Conservation (phyloP, 2,888 invertebrate genomes). For the Meiosimyza decipiens region DNA sequence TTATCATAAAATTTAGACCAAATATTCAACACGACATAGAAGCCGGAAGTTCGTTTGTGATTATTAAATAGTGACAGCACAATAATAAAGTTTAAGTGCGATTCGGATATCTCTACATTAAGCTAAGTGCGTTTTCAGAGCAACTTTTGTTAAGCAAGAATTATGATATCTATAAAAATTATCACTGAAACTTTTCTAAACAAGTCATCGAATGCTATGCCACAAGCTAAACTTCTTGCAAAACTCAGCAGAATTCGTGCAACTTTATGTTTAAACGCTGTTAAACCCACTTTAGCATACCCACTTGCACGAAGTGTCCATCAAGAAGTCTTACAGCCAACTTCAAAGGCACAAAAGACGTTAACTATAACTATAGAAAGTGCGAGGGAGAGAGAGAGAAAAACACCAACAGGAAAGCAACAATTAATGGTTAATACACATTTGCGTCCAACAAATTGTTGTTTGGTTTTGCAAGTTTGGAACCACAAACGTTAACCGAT, state of each 20-base stretch:
- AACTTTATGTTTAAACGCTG: neutral
- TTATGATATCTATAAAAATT: too few relatives aligned
- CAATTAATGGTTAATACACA: slow-evolving; percentile 5
- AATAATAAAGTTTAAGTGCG: too few relatives aligned
- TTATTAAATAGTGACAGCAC: too few relatives aligned
- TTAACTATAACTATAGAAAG: neutral
- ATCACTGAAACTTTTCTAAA: too few relatives aligned
- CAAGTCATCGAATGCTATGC: too few relatives aligned
- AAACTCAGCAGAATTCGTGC: neutral
- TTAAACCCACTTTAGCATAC: neutral
- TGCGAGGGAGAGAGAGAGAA: neutral
- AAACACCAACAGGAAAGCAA: neutral
- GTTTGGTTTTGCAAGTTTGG: slow-evolving; percentile 3
- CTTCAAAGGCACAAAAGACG: too few relatives aligned
- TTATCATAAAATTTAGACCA: too few relatives aligned
- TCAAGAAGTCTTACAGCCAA: neutral
- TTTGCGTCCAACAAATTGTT: slow-evolving; percentile 25
- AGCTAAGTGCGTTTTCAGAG: too few relatives aligned
- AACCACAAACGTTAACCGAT: neutral
- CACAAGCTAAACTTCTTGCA: neutral
- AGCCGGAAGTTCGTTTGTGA: too few relatives aligned
- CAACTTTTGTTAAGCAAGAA: too few relatives aligned
- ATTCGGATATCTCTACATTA: too few relatives aligned
- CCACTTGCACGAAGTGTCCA: slow-evolving; percentile 11
- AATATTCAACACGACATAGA: too few relatives aligned